These are phyloP conservation scores for Phorcus lineatus DNA, from an alignment of 2,888 invertebrate species.

Conservation along the genomic window DNA sequence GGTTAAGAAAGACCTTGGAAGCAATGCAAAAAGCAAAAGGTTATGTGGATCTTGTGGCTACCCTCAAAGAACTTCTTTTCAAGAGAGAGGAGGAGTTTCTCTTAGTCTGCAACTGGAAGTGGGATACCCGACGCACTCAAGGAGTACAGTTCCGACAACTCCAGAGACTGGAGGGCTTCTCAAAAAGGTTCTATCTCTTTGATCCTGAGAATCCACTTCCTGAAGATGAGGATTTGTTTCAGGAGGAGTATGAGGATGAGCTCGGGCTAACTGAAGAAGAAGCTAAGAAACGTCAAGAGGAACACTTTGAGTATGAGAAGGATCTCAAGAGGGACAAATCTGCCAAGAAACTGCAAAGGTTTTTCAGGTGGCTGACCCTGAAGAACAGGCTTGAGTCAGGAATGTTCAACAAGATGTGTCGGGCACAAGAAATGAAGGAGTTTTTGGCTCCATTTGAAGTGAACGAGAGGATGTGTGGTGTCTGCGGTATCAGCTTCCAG, in stretches of 20 bases:
- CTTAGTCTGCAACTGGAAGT: conserved; percentile 41
- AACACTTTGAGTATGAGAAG: conserved; percentile 28
- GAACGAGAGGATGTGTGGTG: conserved; percentile 44
- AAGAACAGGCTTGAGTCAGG: conserved; percentile 11
- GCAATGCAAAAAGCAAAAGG: conserved; percentile 36
- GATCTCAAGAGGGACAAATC: conserved; percentile 27
- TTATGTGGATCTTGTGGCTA: conserved; percentile 37
- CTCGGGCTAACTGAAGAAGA: conserved; percentile 41
- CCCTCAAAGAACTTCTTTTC: conserved; percentile 33
- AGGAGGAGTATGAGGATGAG: conserved; percentile 31
- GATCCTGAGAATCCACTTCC: background rate
- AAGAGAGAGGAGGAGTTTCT: conserved; percentile 40
- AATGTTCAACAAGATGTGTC: background rate
- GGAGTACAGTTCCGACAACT: background rate
- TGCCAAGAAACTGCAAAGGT: conserved; percentile 35
- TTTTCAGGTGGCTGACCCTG: conserved; percentile 31
- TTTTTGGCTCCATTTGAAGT: conserved; percentile 40
- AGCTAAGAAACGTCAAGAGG: conserved; percentile 34
- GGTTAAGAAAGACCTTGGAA: conserved; percentile 37
- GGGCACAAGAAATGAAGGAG: background rate
- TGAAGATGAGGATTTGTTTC: conserved; percentile 7
- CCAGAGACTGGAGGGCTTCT: conserved; percentile 5
- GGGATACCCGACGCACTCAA: conserved; percentile 5
- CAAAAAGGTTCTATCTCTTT: conserved; percentile 4
- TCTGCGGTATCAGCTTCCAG: conserved; percentile 46